Conservation (phyloP, 2,888 invertebrate genomes). For the Clivina fossor region DNA sequence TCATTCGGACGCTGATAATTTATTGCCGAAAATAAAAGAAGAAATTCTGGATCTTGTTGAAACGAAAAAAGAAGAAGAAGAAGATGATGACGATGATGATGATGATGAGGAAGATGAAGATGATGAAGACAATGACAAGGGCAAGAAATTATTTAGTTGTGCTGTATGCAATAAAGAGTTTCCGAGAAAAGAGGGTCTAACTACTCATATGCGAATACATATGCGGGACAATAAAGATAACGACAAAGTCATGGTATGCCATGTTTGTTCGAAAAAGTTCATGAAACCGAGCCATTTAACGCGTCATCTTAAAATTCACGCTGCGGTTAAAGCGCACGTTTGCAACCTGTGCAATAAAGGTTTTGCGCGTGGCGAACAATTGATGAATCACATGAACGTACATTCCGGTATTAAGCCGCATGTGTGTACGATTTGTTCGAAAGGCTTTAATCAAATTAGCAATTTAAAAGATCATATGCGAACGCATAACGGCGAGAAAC, state of each 20-base stretch:
- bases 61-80: slow-evolving; percentile 31
- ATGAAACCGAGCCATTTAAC: slow-evolving; percentile 57
- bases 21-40: slow-evolving; percentile 44
- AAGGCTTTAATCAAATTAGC: slow-evolving; percentile 58
- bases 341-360: slow-evolving; percentile 62
- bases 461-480: slow-evolving; percentile 55
- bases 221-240: slow-evolving; percentile 53
- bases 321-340: slow-evolving; percentile 55
- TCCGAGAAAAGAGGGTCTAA: slow-evolving; percentile 56
- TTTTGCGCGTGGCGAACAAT: slow-evolving; percentile 60
- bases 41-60: slow-evolving; percentile 30
- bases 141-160: slow-evolving; percentile 51
- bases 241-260: slow-evolving; percentile 51
- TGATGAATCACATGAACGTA: slow-evolving; percentile 60
- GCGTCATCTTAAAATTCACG: slow-evolving; percentile 58
- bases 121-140: slow-evolving; percentile 39
- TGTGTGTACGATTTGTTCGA: slow-evolving; percentile 60
- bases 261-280: slow-evolving; percentile 58
- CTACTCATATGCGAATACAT: slow-evolving; percentile 52
- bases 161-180: slow-evolving; percentile 58
- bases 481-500: slow-evolving; percentile 54
- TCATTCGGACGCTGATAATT: slow-evolving; percentile 44
- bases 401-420: slow-evolving; percentile 61
- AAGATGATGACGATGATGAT: slow-evolving; percentile 38
- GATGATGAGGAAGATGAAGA: slow-evolving; percentile 34